Percentiles rank a stretch among this genome's conserved stretches.
These are phyloP conservation scores for Agrochola lota DNA, from an alignment of 2,888 invertebrate species.

Conservation along the genomic window DNA sequence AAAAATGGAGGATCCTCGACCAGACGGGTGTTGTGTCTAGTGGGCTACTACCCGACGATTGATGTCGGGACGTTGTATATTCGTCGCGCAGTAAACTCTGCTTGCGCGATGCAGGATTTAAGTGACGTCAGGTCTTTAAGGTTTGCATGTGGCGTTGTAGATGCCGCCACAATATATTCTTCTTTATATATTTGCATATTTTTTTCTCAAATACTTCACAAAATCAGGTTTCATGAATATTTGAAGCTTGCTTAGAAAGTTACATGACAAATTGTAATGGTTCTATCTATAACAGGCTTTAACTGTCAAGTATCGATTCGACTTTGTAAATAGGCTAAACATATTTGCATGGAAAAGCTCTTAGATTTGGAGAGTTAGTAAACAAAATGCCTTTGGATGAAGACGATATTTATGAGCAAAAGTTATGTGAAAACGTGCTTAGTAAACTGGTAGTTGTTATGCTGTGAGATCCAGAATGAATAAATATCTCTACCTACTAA, in stretches of 20 bases:
- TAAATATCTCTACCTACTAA: slow-evolving; percentile 17
- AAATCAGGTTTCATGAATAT: slow-evolving; percentile 38
- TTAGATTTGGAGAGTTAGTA: slow-evolving; percentile 71
- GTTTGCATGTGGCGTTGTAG: no score
- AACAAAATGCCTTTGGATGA: slow-evolving; percentile 71
- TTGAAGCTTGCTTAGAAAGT: slow-evolving; percentile 49
- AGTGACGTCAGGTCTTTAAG: no score
- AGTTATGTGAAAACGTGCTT: slow-evolving; percentile 60
- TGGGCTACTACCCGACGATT: no score
- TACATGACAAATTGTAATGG: slow-evolving; percentile 66
- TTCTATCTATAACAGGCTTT: slow-evolving; percentile 68
- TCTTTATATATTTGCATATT: no score
- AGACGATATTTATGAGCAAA: slow-evolving; percentile 67
- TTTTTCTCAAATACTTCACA: slow-evolving; percentile 6
- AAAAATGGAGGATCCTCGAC: no score
- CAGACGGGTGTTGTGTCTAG: no score
- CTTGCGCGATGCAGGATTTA: no score
- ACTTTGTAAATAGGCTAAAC: slow-evolving; percentile 74
- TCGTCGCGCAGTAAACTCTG: no score
- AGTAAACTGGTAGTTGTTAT: slow-evolving; percentile 42
- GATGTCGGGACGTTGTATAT: no score
- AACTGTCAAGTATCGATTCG: slow-evolving; percentile 71
- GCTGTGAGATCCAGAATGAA: slow-evolving; percentile 38
- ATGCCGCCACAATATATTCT: neutral
- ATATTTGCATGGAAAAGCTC: slow-evolving; percentile 77